phyloP scores from a whole-genome alignment of 2,113 vertebrate species.

The Petaurus breviceps region DNA sequence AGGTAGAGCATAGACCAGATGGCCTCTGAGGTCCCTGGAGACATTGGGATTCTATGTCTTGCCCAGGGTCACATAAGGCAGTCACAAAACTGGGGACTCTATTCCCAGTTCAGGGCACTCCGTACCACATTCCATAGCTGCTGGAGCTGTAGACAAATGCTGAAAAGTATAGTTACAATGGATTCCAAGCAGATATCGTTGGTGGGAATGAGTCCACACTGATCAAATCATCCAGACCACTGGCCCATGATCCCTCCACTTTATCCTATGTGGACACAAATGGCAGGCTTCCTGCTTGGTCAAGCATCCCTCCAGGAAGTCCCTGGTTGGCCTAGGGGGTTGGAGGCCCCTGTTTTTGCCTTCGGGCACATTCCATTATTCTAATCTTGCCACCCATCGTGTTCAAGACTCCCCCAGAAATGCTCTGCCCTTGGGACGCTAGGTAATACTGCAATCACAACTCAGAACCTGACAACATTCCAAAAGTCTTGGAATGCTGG shows the following conservation, averaged over 20 bases:
- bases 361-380: not conserved
- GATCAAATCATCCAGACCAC: not conserved
- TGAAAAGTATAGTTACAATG: accelerated
- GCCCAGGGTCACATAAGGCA: accelerated
- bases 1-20: not conserved
- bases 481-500: not conserved
- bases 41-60: not conserved
- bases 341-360: not conserved
- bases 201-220: accelerated
- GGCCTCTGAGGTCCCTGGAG: accelerated
- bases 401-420: not conserved
- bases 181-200: not conserved
- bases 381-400: constrained; percentile 25
- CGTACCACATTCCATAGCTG: not conserved
- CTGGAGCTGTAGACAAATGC: not conserved
- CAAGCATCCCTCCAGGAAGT: not conserved
- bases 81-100: accelerated
- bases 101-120: not conserved
- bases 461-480: not conserved
- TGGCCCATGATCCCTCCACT: accelerated
- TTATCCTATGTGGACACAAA: not conserved
- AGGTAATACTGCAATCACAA: accelerated
- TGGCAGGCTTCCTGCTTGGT: not conserved
- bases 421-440: not conserved
- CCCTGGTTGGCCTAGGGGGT: not conserved